Evolutionary conservation across 2,113 vertebrate genomes (phyloP), one percentile per base, ranked within the genome.

Genomic region (Apodemus sylvaticus): DNA sequence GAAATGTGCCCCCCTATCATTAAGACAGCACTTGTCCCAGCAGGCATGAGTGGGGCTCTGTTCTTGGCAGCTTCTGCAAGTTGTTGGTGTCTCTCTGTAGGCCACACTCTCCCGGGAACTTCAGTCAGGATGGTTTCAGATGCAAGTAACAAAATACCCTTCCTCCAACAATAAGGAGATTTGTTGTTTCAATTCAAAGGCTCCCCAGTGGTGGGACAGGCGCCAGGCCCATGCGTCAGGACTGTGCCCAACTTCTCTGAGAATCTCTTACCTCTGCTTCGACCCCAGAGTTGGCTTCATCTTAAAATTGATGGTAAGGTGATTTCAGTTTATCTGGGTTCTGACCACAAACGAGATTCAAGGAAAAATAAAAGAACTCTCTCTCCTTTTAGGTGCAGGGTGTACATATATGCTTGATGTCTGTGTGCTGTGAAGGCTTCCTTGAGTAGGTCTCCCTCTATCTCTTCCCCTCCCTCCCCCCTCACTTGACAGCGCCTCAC

Each of bases 121-220:
- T 94, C 62, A 73, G 39, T 87, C 51, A 12, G n/a, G 29, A 81
- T 85, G 79, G 89, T 74, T 94, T 96, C 91, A 96, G 77, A 94
- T 70, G 51, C 78, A 73, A 95, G 93, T 53, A 95, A 94, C 86
- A 77, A 85, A 94, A 95, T 13, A 90, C 85, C 58, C 70, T 62
- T 19, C 45, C 76, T 92, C 51, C 81, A 93, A 96, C 96, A 94
- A 96, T 87, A 90, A 87, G 96, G 42, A 64, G 81, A 91, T 91
- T 85, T 95, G 93, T 97, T 91, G 68, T 93, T 96, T 83, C 86
- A 79, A 90, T 91, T 71, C 82, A 95, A 96, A 96, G 93, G 74
- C 87, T 93, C 31, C 89, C 82, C 7, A 1, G 39, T 45, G 34
- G 51, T 53, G 68, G 77, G 71, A 53, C 8, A 12, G 58, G 64